These are phyloP conservation scores for Hypomecis atomaria DNA, from an alignment of 2,888 invertebrate species.

Conservation along the genomic window DNA sequence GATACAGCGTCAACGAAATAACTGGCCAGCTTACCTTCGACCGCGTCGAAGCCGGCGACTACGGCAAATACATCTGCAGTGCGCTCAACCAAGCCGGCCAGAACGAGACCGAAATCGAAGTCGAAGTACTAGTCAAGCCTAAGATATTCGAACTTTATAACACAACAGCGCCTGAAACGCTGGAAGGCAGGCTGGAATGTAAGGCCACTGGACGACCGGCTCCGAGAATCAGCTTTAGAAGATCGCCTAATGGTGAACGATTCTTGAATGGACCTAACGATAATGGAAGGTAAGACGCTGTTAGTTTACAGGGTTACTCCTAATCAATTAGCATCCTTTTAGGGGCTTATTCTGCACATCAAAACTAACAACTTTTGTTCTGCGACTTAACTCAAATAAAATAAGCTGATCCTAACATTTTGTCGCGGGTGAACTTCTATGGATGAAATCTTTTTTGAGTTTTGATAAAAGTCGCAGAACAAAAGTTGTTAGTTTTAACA, in stretches of 20 bases:
- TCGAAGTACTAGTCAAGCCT: slow-evolving; percentile 91
- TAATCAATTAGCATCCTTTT: too few species aligned
- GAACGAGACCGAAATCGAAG: slow-evolving; percentile 87
- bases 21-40: slow-evolving; percentile 90
- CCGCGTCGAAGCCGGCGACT: slow-evolving; percentile 90
- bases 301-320: too few species aligned
- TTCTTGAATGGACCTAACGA: slow-evolving; percentile 88
- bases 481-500: too few species aligned
- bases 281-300: slow-evolving; percentile 73
- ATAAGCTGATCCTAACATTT: too few species aligned
- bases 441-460: too few species aligned
- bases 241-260: slow-evolving; percentile 87
- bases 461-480: too few species aligned
- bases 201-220: slow-evolving; percentile 92
- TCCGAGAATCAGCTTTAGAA: slow-evolving; percentile 91
- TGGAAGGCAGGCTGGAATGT: slow-evolving; percentile 88
- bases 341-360: too few species aligned
- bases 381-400: too few species aligned
- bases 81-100: slow-evolving; percentile 92
- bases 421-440: too few species aligned
- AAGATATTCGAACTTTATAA: slow-evolving; percentile 91
- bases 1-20: slow-evolving; percentile 88
- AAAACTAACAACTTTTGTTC: too few species aligned
- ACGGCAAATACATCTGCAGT: slow-evolving; percentile 91
- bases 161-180: slow-evolving; percentile 86